Evolutionary conservation across 2,113 vertebrate genomes (phyloP), one percentile per base, ranked within the genome.

Genomic region (Cygnus buccinator): DNA sequence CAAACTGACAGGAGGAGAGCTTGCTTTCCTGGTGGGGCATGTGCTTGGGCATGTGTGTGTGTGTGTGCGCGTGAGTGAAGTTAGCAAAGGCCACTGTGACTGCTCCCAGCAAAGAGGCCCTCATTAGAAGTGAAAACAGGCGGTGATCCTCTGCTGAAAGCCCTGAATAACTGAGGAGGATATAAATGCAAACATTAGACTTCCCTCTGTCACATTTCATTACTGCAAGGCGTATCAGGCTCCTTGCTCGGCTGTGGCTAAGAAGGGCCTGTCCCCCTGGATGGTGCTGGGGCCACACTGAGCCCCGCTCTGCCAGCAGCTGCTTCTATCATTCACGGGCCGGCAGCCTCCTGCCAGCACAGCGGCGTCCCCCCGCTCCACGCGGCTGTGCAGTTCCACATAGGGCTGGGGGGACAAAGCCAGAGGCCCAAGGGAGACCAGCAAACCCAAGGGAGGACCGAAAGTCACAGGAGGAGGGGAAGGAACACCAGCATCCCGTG

Each of bases 141-240:
- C 86, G 74, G 41, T 0, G 3, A 84, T 70, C 48, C 83, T 78
- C 72, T 84, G 77, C 85, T 89, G 92, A 96, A 94, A 93, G 83
- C 92, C 54, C 84, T 84, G 58, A 96, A 94, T 95, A 96, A 96
- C 54, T 95, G 90, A 95, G 83, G 65, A 94, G 57, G 81, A 70
- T 66, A 65, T 29, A 90, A 94, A 91, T 44, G 73, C 90, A 94
- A 96, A 92, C 89, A 84, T 82, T 35, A 87, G 48, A 76, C 37
- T 89, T 76, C 50, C 66, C 76, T 57, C 83, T 77, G 88, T 65
- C 94, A 84, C 67, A 54, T 75, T 90, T 74, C 68, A 77, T 93
- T 75, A 93, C 66, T 75, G 52, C 55, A 52, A 90, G 65, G 48
- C 43, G 28, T 1, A 0, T 90, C 67, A 74, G 63, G 37, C 61